Percentiles rank a stretch among this genome's conserved stretches.
These are phyloP conservation scores for Oxygymnocypris stewartii DNA, from an alignment of 2,113 vertebrate genomes.

Conservation along the genomic window DNA sequence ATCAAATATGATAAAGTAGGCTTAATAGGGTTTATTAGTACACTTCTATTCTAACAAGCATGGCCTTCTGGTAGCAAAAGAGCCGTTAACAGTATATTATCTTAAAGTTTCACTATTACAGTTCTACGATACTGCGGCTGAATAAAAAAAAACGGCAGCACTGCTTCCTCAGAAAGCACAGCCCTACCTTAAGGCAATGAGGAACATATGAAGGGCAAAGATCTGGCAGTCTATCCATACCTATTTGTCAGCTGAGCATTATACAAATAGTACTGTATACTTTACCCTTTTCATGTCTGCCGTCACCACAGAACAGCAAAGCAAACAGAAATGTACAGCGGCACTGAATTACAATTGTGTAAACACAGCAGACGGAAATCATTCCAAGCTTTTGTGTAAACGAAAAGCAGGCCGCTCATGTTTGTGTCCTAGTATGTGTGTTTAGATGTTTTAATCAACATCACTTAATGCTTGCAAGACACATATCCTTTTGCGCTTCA, in stretches of 20 bases:
- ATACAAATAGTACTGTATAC: conserved; percentile 53
- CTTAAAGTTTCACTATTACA: neutral
- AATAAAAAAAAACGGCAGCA: neutral
- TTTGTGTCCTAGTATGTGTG: conserved; percentile 10
- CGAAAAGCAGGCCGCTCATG: neutral
- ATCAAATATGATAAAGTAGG: neutral
- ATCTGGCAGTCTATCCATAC: conserved; percentile 25
- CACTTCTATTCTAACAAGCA: neutral
- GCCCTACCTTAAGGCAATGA: conserved; percentile 45
- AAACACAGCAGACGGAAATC: conserved; percentile 11
- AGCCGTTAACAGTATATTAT: neutral
- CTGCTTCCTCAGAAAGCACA: neutral
- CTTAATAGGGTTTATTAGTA: neutral
- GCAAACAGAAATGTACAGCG: neutral
- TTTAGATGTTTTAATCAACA: neutral
- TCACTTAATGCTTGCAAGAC: neutral
- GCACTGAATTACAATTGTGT: neutral
- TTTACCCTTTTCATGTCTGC: conserved; percentile 45
- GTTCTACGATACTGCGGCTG: neutral
- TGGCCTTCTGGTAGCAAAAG: neutral
- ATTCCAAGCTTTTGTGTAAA: conserved; percentile 22
- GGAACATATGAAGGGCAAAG: conserved; percentile 45
- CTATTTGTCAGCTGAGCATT: conserved; percentile 54
- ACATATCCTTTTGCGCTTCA: neutral
- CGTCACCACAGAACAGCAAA: conserved; percentile 25